phyloP scores from a whole-genome alignment of 2,888 invertebrate species.

The Suillia variegata region DNA sequence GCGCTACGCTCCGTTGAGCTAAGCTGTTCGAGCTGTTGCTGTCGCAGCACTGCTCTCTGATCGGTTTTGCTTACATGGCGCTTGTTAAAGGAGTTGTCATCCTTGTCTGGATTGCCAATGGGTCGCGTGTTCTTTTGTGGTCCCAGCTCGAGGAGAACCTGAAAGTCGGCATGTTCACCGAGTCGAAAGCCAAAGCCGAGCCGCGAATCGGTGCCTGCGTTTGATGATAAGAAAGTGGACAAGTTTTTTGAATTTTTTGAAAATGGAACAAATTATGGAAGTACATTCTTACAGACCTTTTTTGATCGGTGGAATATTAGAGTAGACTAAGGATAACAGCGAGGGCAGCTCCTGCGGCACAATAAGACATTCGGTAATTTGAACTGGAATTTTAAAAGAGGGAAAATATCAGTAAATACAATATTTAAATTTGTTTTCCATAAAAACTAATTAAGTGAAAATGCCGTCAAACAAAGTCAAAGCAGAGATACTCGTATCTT shows the following conservation, averaged over 20 bases:
- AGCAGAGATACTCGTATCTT: too few species aligned
- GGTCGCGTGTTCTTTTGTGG: slow-evolving; percentile 78
- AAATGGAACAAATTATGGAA: neutral
- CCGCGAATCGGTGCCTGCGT: slow-evolving; percentile 77
- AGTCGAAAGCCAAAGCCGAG: slow-evolving; percentile 80
- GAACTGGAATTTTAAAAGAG: slow-evolving; percentile 48
- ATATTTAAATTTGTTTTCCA: too few species aligned
- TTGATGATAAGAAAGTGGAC: too few species aligned
- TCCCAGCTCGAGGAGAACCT: slow-evolving; percentile 76
- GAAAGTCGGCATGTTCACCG: slow-evolving; percentile 82
- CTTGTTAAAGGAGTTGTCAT: slow-evolving; percentile 50
- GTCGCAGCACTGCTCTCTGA: slow-evolving; percentile 33
- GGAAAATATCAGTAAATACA: too few species aligned
- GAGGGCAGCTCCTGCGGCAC: slow-evolving; percentile 83
- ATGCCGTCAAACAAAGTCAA: too few species aligned
- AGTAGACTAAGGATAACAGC: slow-evolving; percentile 77
- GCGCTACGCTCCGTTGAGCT: slow-evolving; percentile 43
- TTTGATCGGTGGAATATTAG: slow-evolving; percentile 82
- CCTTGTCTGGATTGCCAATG: slow-evolving; percentile 63
- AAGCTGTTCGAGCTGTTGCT: slow-evolving; percentile 60
- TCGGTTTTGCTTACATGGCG: slow-evolving; percentile 51
- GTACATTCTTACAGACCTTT: slow-evolving; percentile 67
- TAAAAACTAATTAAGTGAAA: too few species aligned
- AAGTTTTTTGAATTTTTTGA: neutral
- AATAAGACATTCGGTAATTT: slow-evolving; percentile 67